A percentile compares a stretch with the other conserved stretches of the same genome.
These are phyloP conservation scores for Vidua macroura DNA, from an alignment of 2,113 vertebrate species.

Conservation along the genomic window DNA sequence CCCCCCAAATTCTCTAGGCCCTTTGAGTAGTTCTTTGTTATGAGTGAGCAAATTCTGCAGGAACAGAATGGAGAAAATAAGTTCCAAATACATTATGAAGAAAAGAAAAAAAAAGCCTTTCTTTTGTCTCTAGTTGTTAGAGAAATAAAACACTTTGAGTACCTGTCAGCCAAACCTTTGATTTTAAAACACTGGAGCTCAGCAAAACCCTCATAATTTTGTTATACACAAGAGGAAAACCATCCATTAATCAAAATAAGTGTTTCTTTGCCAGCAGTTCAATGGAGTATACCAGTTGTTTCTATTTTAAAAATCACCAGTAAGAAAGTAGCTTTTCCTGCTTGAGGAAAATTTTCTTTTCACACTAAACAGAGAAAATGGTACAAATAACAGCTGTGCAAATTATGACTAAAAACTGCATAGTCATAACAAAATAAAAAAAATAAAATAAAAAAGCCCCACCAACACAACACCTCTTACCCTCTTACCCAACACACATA, in stretches of 20 bases:
- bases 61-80: not conserved
- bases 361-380: not conserved
- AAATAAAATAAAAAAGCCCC: accelerated
- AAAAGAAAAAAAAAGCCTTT: conserved; percentile 2
- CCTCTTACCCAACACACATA: not conserved
- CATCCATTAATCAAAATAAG: not conserved
- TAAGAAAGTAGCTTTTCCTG: not conserved
- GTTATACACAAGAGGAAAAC: not conserved
- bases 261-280: not conserved
- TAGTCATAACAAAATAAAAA: not conserved
- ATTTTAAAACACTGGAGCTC: not conserved
- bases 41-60: not conserved
- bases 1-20: not conserved
- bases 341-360: not conserved
- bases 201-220: not conserved
- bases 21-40: not conserved
- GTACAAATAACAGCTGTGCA: not conserved
- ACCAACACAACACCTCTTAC: accelerated
- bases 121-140: not conserved
- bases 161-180: not conserved
- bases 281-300: not conserved
- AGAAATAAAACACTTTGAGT: conserved; percentile 8
- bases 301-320: not conserved
- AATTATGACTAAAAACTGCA: not conserved
- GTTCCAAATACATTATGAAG: not conserved